phyloP scores from a whole-genome alignment of 1,140 invertebrate genomes.

The Bombus polaris region DNA sequence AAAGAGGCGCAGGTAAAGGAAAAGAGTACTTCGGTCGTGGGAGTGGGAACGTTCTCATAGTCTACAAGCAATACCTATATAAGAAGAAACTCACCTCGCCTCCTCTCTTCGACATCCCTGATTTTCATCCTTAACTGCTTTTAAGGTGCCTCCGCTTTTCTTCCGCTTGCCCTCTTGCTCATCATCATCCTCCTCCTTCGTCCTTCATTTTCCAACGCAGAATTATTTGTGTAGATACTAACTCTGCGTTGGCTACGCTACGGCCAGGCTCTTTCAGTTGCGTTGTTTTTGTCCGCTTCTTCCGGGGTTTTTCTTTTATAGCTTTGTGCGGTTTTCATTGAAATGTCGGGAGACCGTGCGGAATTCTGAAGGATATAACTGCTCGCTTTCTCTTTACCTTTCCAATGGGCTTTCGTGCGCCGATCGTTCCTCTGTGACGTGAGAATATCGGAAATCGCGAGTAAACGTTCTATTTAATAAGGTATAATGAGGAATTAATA shows the following conservation, averaged over 20 bases:
- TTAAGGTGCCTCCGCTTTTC: slow-evolving; percentile 49
- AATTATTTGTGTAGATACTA: slow-evolving; percentile 4
- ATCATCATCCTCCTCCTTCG: slow-evolving; percentile 11
- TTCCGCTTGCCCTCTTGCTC: slow-evolving; percentile 33
- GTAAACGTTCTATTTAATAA: neutral
- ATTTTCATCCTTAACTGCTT: slow-evolving; percentile 68
- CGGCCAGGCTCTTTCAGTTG: slow-evolving; percentile 4
- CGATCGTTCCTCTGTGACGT: neutral
- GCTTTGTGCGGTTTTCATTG: neutral
- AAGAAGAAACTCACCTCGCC: slow-evolving; percentile 59
- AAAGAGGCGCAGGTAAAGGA: slow-evolving; percentile 71
- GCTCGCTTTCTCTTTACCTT: neutral
- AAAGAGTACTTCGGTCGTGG: slow-evolving; percentile 80
- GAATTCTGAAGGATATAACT: neutral
- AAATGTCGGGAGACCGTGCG: neutral
- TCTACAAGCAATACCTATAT: slow-evolving; percentile 65
- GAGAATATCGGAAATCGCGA: slow-evolving; percentile 5
- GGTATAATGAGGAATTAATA: neutral
- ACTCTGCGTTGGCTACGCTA: neutral
- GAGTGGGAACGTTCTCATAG: slow-evolving; percentile 82
- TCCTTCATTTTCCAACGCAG: neutral
- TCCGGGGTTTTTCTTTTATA: neutral
- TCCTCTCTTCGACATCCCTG: slow-evolving; percentile 60
- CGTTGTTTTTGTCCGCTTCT: neutral
- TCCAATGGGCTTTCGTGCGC: neutral